phyloP scores from a whole-genome alignment of 2,113 vertebrate species.

The Marmota flaviventris region DNA sequence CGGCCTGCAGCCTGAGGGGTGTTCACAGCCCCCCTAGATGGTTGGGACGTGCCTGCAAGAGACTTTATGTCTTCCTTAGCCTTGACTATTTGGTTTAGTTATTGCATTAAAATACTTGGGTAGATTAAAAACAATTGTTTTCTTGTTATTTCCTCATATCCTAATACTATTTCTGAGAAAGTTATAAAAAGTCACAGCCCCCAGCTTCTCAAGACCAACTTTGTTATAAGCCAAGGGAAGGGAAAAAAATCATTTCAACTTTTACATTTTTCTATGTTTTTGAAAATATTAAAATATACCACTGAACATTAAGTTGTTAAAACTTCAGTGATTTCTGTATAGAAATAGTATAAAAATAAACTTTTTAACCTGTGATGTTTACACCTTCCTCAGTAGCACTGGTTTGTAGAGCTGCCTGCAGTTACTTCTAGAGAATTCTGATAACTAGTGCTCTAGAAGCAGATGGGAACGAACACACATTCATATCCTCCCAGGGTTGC shows the following conservation, averaged over 20 bases:
- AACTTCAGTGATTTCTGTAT: neutral
- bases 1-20: neutral
- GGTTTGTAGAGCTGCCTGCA: neutral
- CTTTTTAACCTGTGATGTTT: neutral
- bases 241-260: neutral
- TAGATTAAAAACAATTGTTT: neutral
- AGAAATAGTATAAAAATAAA: neutral
- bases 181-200: neutral
- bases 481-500: accelerated
- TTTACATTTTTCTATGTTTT: neutral
- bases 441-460: neutral
- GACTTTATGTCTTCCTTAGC: neutral
- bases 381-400: neutral
- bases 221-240: neutral
- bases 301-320: neutral
- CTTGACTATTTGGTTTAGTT: neutral
- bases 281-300: neutral
- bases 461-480: neutral
- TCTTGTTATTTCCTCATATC: slow-evolving; percentile 27
- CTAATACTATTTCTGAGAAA: neutral
- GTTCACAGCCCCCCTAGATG: accelerated
- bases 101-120: neutral
- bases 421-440: neutral
- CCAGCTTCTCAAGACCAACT: neutral
- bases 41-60: accelerated